Base-by-base conservation (phyloP, 2,888 invertebrate genomes). In the Leptarthrus brevirostris region DNA sequence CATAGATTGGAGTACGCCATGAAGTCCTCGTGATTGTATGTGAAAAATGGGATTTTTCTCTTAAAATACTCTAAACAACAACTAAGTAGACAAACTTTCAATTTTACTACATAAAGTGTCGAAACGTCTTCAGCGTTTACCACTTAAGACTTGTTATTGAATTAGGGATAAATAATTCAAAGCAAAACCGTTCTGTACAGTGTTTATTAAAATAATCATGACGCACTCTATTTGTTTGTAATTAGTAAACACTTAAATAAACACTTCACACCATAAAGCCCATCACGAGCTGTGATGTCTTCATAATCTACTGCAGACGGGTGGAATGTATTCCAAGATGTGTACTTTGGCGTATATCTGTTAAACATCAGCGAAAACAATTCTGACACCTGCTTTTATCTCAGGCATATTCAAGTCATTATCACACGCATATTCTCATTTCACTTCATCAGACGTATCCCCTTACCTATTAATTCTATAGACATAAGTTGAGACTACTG, bases 191-290 rank as follows among this genome's bases (percentile, higher is more conserved):
- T n/a, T n/a, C n/a, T n/a, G n/a, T n/a, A n/a, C n/a, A n/a, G n/a
- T n/a, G n/a, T 64, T 74, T 74, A 72, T 72, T 74, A 72, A 74
- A 74, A 74, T 70, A 74, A 74, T 71, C 71, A 74, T 72, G 69
- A 22, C 71, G 52, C 71, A 70, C 69, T 70, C 61, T 58, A 70
- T 74, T 74, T 74, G 74, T 74, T 74, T 74, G 74, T 74, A 72
- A 74, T 74, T 74, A 74, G 71, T 72, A 74, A 74, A 74, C 74
- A 74, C 74, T 74, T 74, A 53, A 64, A 72, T 56, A 72, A 74
- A 74, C 74, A 74, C 71, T 74, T 71, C 47, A 30, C 61, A 52
- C 61, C 74, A 52, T 53, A 47, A 70, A 47, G 49, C 74, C 53
- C 36, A 61, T 40, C 36, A 8, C 18, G 10, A 18, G 36, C 34